A percentile compares a stretch with the other conserved stretches of the same genome.
These are phyloP conservation scores for Oligia fasciuncula DNA, from an alignment of 2,888 invertebrate genomes.

Conservation along the genomic window DNA sequence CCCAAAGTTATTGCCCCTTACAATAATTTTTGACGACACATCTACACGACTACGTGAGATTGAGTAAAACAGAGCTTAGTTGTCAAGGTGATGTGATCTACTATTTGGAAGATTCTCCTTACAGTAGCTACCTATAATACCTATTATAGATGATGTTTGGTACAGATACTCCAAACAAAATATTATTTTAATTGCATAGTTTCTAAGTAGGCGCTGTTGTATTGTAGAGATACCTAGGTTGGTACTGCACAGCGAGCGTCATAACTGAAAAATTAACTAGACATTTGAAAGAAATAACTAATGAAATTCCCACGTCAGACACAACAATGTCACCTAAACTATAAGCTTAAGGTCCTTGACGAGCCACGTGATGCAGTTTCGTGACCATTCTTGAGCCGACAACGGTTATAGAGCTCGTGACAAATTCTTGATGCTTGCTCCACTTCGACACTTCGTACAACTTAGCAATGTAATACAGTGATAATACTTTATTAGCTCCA, in stretches of 20 bases:
- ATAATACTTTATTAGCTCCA: constrained; percentile 52
- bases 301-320: constrained; percentile 25
- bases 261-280: background rate
- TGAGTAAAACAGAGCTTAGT: background rate
- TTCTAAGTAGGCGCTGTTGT: background rate
- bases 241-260: background rate
- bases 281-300: background rate
- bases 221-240: background rate
- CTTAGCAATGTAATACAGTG: constrained; percentile 29
- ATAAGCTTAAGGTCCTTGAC: constrained; percentile 60
- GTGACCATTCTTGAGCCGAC: constrained; percentile 73
- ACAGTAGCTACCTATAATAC: background rate
- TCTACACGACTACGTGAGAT: background rate
- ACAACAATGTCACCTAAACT: constrained; percentile 37
- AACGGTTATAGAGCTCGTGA: constrained; percentile 72
- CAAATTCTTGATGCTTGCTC: constrained; percentile 70
- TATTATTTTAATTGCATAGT: background rate
- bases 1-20: background rate
- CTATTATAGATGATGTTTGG: background rate
- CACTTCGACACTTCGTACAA: constrained; percentile 59
- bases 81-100: background rate
- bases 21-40: background rate
- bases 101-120: background rate
- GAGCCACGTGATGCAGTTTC: constrained; percentile 70
- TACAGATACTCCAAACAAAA: background rate